Evolutionary conservation across 1,140 invertebrate species (phyloP).

Genomic region (Pogonomyrmex barbatus): DNA sequence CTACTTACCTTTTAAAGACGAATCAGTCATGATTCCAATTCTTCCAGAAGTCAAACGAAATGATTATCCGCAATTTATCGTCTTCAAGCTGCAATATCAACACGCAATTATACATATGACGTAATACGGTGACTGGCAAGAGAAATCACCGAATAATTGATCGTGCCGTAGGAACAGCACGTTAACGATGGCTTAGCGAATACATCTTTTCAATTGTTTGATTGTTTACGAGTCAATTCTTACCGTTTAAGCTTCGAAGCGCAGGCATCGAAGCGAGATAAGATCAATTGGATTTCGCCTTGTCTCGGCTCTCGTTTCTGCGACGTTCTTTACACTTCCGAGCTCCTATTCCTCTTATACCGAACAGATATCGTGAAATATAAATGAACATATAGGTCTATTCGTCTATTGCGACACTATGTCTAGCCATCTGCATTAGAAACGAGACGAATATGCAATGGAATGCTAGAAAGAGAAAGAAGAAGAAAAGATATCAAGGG

Average conservation of each 20-base stretch:
- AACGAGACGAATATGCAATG: background rate
- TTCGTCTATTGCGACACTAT: background rate
- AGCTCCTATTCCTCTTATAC: background rate
- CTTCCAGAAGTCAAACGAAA: background rate
- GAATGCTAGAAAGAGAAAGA: background rate
- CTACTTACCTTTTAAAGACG: background rate
- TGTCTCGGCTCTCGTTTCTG: background rate
- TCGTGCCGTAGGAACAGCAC: background rate
- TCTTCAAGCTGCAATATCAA: background rate
- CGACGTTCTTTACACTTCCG: background rate
- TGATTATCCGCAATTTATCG: background rate
- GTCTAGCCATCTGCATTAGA: background rate
- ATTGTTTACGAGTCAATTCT: constrained; percentile 8
- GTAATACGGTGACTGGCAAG: constrained; percentile 28
- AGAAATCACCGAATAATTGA: background rate
- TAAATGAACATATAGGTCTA: background rate
- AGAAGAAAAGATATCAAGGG: background rate
- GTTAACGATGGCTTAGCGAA: background rate
- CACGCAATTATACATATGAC: background rate
- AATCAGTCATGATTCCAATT: background rate
- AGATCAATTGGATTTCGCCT: background rate
- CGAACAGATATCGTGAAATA: constrained; percentile 6
- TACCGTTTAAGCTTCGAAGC: background rate
- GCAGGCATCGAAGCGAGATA: background rate
- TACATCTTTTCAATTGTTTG: background rate